Conservation (phyloP, 1,140 invertebrate genomes). For the Gyrodactylus bullatarudis region DNA sequence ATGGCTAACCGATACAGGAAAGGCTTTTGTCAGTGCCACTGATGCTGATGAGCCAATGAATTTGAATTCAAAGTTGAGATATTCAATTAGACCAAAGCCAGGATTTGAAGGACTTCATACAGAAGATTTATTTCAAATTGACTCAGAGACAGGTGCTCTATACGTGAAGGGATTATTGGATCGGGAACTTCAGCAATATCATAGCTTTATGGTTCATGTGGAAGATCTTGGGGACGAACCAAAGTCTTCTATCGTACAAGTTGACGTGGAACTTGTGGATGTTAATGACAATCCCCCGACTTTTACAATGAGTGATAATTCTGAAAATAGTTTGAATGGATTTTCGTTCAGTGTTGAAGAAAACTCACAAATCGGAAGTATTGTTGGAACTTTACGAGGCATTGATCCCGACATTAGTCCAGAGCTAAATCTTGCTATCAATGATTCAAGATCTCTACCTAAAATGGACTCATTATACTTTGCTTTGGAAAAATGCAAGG, state of each 20-base stretch:
- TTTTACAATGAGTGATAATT: not conserved
- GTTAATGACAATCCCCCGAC: not conserved
- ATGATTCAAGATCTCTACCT: not conserved
- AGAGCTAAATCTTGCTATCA: not conserved
- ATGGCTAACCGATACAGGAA: not conserved
- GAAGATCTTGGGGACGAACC: not conserved
- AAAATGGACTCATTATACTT: too few species aligned
- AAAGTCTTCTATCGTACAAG: not conserved
- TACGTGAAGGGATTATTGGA: not conserved
- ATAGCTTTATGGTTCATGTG: not conserved
- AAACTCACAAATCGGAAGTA: not conserved
- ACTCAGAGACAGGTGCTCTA: not conserved
- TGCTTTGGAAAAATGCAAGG: not conserved
- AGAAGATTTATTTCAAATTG: not conserved
- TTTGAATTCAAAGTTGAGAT: not conserved
- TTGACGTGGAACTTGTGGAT: not conserved
- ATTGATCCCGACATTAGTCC: not conserved
- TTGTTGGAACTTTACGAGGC: not conserved
- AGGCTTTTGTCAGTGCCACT: not conserved
- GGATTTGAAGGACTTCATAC: not conserved
- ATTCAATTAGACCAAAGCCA: not conserved
- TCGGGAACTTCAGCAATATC: not conserved
- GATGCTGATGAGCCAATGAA: not conserved
- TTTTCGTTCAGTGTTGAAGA: not conserved
- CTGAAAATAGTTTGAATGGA: too few species aligned